A percentile compares a stretch with the other conserved stretches of the same genome.
Evolutionary conservation across 2,888 invertebrate species (phyloP).

Genomic region (Watsonalla cultraria): DNA sequence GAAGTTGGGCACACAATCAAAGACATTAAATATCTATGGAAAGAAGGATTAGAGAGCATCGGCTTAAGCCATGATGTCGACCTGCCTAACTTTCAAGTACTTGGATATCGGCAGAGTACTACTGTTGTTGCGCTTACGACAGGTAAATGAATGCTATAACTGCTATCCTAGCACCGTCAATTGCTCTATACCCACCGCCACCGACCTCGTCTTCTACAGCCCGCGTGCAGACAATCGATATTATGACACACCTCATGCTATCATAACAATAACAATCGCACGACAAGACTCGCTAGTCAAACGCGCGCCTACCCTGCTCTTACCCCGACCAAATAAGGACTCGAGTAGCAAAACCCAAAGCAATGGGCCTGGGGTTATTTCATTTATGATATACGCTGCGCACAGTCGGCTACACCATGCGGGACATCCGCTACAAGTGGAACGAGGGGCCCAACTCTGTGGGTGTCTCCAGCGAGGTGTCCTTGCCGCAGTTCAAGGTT

Average conservation of each 20-base stretch:
- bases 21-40: constrained; percentile 98
- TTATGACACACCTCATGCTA: constrained; percentile 71
- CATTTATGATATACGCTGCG: constrained; percentile 73
- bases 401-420: constrained; percentile 98
- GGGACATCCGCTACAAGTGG: constrained; percentile 98
- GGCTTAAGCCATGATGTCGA: constrained; percentile 97
- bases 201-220: constrained; percentile 73
- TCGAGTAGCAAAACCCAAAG: constrained; percentile 74
- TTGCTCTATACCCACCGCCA: constrained; percentile 65
- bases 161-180: constrained; percentile 65
- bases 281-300: constrained; percentile 62
- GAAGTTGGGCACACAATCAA: constrained; percentile 98
- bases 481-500: constrained; percentile 97
- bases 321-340: constrained; percentile 68
- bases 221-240: constrained; percentile 66
- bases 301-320: constrained; percentile 62
- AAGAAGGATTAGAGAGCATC: constrained; percentile 94
- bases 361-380: constrained; percentile 75
- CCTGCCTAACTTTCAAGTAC: constrained; percentile 97
- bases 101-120: constrained; percentile 96
- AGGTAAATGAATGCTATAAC: constrained; percentile 84
- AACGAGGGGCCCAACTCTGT: constrained; percentile 96
- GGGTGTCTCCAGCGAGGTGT: constrained; percentile 95
- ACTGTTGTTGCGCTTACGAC: constrained; percentile 96
- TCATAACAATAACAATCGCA: constrained; percentile 65